phyloP scores from a whole-genome alignment of 2,888 invertebrate genomes.

The Drosophila recens region DNA sequence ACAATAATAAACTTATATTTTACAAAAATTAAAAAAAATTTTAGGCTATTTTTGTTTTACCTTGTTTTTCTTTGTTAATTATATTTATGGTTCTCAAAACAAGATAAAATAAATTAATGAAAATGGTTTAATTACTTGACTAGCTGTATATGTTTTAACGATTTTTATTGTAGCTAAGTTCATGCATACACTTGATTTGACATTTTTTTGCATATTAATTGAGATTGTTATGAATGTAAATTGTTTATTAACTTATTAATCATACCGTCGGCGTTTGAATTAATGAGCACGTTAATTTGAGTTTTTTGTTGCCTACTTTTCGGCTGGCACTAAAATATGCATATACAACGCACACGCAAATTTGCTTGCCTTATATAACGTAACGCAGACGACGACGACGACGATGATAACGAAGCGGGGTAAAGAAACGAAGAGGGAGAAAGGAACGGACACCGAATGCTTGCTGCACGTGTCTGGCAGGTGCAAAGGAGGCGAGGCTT shows the following conservation, averaged over 20 bases:
- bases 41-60: no score
- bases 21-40: no score
- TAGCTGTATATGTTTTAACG: conserved; percentile 10
- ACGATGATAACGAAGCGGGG: conserved; percentile 5
- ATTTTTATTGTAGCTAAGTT: conserved; percentile 17
- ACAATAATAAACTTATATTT: no score
- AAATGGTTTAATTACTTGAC: not conserved
- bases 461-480: conserved; percentile 17
- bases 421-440: not conserved
- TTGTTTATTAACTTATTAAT: conserved; percentile 7
- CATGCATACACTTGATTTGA: conserved; percentile 15
- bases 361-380: conserved; percentile 52
- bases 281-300: conserved; percentile 3
- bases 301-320: conserved; percentile 42
- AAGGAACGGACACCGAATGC: not conserved
- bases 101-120: not conserved
- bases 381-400: conserved; percentile 13
- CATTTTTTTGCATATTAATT: conserved; percentile 4
- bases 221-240: not conserved
- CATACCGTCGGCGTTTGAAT: conserved; percentile 11
- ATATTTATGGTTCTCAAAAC: not conserved
- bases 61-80: no score
- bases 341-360: conserved; percentile 33
- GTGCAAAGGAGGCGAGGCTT: conserved; percentile 16
- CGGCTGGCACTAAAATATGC: conserved; percentile 24